Percentiles rank a stretch among this genome's conserved stretches.
Evolutionary conservation across 2,888 invertebrate species (phyloP).

Genomic region (Synergus itoensis): DNA sequence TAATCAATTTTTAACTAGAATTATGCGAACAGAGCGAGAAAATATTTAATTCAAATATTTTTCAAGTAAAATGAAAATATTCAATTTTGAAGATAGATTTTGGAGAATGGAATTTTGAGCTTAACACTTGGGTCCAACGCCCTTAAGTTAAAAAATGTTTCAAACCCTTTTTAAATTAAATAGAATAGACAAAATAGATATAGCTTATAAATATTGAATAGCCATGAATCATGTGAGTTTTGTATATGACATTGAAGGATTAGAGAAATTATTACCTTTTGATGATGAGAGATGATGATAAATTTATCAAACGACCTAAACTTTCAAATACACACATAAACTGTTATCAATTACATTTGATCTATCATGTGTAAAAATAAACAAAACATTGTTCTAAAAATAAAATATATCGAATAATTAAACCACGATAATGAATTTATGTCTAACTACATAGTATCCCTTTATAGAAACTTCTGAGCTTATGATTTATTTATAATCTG

Average conservation of each 20-base stretch:
- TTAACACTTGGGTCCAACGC: too few relatives aligned
- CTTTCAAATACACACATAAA: neutral
- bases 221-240: neutral
- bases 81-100: too few relatives aligned
- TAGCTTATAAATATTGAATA: neutral
- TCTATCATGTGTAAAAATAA: neutral
- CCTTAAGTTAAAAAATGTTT: neutral
- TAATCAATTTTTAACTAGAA: too few relatives aligned
- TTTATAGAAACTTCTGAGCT: neutral
- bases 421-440: neutral
- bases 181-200: neutral
- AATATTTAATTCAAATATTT: too few relatives aligned
- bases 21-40: too few relatives aligned
- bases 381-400: neutral
- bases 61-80: too few relatives aligned
- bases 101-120: too few relatives aligned
- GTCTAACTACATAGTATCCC: neutral
- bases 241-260: slow-evolving; percentile 3
- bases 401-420: neutral
- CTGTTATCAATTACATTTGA: neutral
- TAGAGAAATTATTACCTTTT: slow-evolving; percentile 40
- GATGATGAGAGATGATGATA: slow-evolving; percentile 23
- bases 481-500: too few relatives aligned
- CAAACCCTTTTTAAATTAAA: neutral
- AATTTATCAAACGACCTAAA: slow-evolving; percentile 26